Base-by-base conservation (phyloP, 2,797 vertebrate genomes). In the Sebastes vulpes region DNA sequence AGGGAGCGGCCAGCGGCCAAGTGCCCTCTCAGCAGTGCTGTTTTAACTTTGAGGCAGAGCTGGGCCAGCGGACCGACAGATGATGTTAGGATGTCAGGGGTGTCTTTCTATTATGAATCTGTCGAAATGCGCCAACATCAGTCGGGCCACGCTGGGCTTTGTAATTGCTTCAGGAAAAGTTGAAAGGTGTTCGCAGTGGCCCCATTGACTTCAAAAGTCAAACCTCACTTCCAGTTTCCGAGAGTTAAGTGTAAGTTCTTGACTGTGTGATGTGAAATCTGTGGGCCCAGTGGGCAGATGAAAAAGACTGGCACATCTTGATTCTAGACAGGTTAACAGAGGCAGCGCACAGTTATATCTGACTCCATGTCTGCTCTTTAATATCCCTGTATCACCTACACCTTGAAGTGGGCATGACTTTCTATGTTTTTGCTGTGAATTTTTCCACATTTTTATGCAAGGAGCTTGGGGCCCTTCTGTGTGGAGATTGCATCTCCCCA, bases 161-260 rank as follows among this genome's bases (percentile, higher is more conserved):
- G 25, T 6, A 12, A 56, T 35, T 25, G 42, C 72, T 60, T 69
- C 54, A 2, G 42, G 66, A 67, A 28, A 65, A 75, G 46, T 60
- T 75, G 5, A 82, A 77, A 70, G 5, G 48, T 38, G 59, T 64
- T 73, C 3, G 2, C 28, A 10, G 72, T 21, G 57, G 29, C 46
- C 58, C 61, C 5, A 3, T 48, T 58, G 77, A 57, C 69, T 75
- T 77, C 48, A 82, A 54, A 67, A 65, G 71, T 76, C 23, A 3
- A 5, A 59, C 29, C 42, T 23, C 12, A 4, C 38, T 46, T 63
- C 11, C 29, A 35, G 5, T 64, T 64, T 29, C 61, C 3, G 2
- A 57, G 61, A 14, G 29, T 54, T 42, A 32, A 57, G 9, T 65
- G 65, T 12, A 52, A 71, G 60, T 67, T 79, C n/a, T 23, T 23